Evolutionary conservation across 2,113 vertebrate species (phyloP).

Genomic region (Phyllopteryx taeniolatus): DNA sequence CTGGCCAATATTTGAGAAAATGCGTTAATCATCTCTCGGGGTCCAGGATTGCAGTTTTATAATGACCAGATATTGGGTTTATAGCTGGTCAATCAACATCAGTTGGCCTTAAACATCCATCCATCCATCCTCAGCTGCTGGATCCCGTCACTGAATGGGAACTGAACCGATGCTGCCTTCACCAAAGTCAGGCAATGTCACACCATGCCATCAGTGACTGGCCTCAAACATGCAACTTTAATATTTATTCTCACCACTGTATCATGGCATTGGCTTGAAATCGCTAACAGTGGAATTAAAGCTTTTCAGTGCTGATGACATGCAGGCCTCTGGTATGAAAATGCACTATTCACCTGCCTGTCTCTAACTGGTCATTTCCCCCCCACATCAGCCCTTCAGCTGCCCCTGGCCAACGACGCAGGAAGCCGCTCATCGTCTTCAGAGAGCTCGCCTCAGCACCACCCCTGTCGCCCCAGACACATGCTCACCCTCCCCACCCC

Average conservation of each 20-base stretch:
- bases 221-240: background rate
- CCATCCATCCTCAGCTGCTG: too few species aligned
- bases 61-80: too few species aligned
- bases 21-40: too few species aligned
- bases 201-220: too few species aligned
- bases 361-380: conserved; percentile 21
- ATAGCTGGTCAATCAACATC: too few species aligned
- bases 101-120: too few species aligned
- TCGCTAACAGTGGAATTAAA: conserved; percentile 4
- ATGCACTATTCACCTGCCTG: background rate
- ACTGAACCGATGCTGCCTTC: too few species aligned
- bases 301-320: conserved; percentile 9
- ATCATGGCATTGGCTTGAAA: background rate
- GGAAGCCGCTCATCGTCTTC: conserved; percentile 84
- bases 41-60: too few species aligned
- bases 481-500: conserved; percentile 83
- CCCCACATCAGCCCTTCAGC: conserved; percentile 77
- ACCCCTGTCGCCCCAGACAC: conserved; percentile 79
- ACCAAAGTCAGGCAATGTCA: too few species aligned
- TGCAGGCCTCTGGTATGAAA: conserved; percentile 19
- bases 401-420: conserved; percentile 86
- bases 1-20: too few species aligned
- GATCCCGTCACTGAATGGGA: too few species aligned
- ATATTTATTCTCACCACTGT: background rate
- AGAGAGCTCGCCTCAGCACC: conserved; percentile 86